Evolutionary conservation across 2,888 invertebrate species (phyloP), one percentile per base, ranked within the genome.

Genomic region (Linyphia triangularis): DNA sequence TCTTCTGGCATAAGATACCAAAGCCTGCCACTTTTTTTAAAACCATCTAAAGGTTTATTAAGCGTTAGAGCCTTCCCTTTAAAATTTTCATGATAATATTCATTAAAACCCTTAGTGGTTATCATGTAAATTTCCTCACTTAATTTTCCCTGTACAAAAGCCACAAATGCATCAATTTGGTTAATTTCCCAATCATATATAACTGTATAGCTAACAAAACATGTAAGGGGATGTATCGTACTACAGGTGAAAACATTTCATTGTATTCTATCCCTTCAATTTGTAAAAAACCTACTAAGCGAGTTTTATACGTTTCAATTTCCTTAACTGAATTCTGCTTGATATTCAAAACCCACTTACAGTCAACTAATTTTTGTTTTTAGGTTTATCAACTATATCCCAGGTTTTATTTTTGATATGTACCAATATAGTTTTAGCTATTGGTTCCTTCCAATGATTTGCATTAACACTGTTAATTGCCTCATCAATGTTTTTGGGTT

Each of bases 271-370:
- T 77, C 9, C 91, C 89, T 6, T 65, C 59, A 30, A 69, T 40
- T 61, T 91, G 90, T 6, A 79, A 61, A 28, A 37, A 91, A 1
- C 91, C 90, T 26, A 91, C 91, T 40, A 91, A 81, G 16, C 91
- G 24, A 5, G 83, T 89, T 79, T 91, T 91, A 85, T 85, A 91
- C 13, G 83, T 28, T 40, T 91, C 89, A 37, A 90, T 51, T n/a
- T 16, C 37, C 2, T 91, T 90, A 61, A 89, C 83, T 9, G 78
- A 33, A 22, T 88, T 70, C 6, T 73, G 24, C 67, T 91, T 91
- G n/a, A 88, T 78, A 65, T 88, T 90, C 40, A 90, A 90, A 19
- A 91, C 90, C 91, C 91, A 91, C 51, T 90, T 90, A 59, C 90
- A 69, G 0, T 89, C 86, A n/a, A 91, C 81, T 10, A 89, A 30